Base-by-base conservation (phyloP, 2,113 vertebrate genomes). In the Actenoides hombroni region DNA sequence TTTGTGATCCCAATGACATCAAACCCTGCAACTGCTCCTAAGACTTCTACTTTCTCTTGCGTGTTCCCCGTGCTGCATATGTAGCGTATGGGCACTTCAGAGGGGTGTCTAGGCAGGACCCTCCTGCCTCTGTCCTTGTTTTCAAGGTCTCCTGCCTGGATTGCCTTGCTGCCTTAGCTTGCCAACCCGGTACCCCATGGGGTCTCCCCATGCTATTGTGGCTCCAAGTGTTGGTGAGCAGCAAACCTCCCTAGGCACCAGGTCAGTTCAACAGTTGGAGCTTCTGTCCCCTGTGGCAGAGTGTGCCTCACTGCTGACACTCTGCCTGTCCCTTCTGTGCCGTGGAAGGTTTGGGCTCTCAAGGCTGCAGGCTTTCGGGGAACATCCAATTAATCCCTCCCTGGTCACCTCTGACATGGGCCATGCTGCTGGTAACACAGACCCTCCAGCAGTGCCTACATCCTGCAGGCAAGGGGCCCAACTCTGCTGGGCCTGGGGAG, bases 1-100 rank as follows among this genome's bases (percentile, higher is more conserved):
- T 68, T 49, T 0, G 0, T 20, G 63, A 83, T 83, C 56, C 29
- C 29, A 31, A 1, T 31, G 56, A 1, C 3, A 35, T 6, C 2
- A 2, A 26, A 33, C 19, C 8, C 1, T 31, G 56, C 13, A 16
- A 8, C 46, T 35, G 20, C 24, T 29, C 11, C 1, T 13, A 46
- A 46, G 33, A 25, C 10, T 19, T 54, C 53, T n/a, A 23, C 9
- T 10, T 76, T 23, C 56, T 28, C 46, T 11, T 9, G 37, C 1
- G 2, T 13, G 23, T 51, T 44, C 5, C 37, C 26, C 3, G 2
- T 9, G 23, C 37, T 46, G 21, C 8, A 2, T 6, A 9, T 5
- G 33, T 26, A 26, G 57, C 3, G 1, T 11, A 13, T 2, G 1
- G 49, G 20, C 40, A 7, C 40, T 25, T 64, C 13, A 9, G n/a